These are phyloP conservation scores for Galago senegalensis DNA, from an alignment of 2,797 vertebrate species.

Conservation along the genomic window DNA sequence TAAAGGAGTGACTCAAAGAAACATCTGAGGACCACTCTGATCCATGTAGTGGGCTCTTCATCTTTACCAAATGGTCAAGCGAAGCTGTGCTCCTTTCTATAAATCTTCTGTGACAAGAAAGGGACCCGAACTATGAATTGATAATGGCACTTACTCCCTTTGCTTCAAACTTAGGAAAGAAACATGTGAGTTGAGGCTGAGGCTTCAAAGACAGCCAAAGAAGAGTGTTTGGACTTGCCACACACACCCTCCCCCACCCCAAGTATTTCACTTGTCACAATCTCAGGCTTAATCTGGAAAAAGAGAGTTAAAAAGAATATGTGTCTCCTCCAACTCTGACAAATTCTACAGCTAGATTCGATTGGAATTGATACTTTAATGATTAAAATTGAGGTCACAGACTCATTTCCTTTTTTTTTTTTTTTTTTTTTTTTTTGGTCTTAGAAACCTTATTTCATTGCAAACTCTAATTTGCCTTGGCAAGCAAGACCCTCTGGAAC, in stretches of 20 bases:
- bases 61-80: conserved; percentile 21
- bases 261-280: conserved; percentile 45
- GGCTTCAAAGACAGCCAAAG: neutral
- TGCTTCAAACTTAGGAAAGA: conserved; percentile 10
- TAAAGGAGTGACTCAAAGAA: neutral
- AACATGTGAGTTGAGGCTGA: neutral
- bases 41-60: neutral
- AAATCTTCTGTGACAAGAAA: conserved; percentile 51
- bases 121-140: neutral
- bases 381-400: conserved; percentile 47
- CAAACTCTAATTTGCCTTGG: conserved; percentile 14
- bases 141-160: neutral
- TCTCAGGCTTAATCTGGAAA: neutral
- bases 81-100: neutral
- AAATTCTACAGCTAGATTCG: neutral
- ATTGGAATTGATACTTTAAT: conserved; percentile 28
- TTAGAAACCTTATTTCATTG: neutral
- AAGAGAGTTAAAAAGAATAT: neutral
- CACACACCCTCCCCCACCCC: neutral
- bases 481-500: conserved; percentile 21
- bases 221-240: neutral
- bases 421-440: neutral
- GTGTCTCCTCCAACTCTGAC: neutral
- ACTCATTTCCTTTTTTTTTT: neutral
- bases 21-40: neutral